Conservation (phyloP, 2,113 vertebrate species). For the Chlamydotis undulata region DNA sequence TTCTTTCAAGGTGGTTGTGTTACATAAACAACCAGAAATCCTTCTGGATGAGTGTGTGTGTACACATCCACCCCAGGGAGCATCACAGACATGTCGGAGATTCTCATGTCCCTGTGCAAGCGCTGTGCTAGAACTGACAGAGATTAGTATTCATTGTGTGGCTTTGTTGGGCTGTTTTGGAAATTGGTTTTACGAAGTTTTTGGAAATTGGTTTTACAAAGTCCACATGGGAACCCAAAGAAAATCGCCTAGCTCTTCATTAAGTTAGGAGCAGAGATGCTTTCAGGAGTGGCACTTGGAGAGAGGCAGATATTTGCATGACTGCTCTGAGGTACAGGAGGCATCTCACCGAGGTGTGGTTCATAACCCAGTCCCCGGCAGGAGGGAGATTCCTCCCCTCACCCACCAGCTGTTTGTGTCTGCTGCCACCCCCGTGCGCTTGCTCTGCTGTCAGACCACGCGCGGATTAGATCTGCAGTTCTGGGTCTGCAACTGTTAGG, state of each 20-base stretch:
- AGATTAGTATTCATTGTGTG: not conserved
- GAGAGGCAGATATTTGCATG: not conserved
- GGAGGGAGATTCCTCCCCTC: not conserved
- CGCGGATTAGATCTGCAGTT: accelerated
- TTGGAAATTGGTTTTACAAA: not conserved
- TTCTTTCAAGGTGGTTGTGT: slow-evolving; percentile 24
- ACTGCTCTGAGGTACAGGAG: not conserved
- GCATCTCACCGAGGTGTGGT: accelerated
- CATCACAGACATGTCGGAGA: accelerated
- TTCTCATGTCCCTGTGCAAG: not conserved
- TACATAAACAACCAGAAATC: slow-evolving; percentile 25
- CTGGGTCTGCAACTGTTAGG: not conserved
- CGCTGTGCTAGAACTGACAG: not conserved
- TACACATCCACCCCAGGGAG: not conserved
- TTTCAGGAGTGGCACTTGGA: not conserved
- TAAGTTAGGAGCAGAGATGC: not conserved
- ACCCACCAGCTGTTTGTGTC: not conserved
- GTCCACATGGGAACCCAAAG: not conserved
- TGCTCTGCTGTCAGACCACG: not conserved
- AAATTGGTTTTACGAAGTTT: not conserved
- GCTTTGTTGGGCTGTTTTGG: not conserved
- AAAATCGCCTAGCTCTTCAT: not conserved
- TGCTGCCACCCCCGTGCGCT: not conserved
- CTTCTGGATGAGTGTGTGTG: not conserved
- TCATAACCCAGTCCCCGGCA: not conserved